phyloP scores from a whole-genome alignment of 2,113 vertebrate genomes.

The Typhlomys cinereus region DNA sequence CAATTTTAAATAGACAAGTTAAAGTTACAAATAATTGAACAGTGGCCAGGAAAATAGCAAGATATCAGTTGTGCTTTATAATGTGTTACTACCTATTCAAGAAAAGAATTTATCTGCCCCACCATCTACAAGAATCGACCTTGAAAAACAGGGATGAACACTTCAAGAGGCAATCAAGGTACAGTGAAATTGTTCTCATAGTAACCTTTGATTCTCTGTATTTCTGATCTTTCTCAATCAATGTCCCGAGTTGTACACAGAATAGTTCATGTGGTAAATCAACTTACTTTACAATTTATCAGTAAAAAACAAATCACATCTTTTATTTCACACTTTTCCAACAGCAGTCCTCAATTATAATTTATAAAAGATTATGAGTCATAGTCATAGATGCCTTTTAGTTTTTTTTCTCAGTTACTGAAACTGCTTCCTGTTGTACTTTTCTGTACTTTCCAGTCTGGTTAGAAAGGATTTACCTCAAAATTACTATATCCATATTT shows the following conservation, averaged over 20 bases:
- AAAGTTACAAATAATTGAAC: background rate
- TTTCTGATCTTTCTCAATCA: background rate
- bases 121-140: background rate
- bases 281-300: background rate
- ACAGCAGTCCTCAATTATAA: background rate
- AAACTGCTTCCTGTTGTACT: background rate
- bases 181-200: background rate
- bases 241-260: background rate
- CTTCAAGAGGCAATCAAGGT: background rate
- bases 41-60: background rate
- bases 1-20: background rate
- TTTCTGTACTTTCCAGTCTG: background rate
- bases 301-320: background rate
- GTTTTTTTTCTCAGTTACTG: background rate
- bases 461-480: background rate
- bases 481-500: slow-evolving; percentile 26
- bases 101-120: no score
- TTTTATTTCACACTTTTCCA: background rate
- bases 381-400: background rate
- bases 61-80: no score
- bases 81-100: no score
- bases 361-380: background rate
- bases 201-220: background rate
- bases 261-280: background rate
- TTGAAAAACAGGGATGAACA: background rate